Conservation (phyloP, 2,888 invertebrate species). For the Lithosia quadra region DNA sequence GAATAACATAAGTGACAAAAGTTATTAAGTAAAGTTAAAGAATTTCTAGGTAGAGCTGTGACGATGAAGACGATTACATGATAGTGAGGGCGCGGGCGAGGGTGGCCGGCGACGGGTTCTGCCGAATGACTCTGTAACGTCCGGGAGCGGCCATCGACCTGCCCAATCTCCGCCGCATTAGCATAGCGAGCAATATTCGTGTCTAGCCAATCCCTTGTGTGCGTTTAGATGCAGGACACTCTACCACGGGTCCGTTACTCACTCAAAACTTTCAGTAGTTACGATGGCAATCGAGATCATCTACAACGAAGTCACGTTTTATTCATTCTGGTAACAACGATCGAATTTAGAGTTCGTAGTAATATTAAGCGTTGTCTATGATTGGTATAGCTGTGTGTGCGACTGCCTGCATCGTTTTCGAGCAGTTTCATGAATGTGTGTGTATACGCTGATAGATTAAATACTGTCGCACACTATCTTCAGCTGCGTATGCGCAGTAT, state of each 20-base stretch:
- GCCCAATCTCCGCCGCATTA: conserved; percentile 87
- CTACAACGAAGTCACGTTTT: conserved; percentile 2
- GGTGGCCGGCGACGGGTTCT: conserved; percentile 78
- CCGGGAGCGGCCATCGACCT: conserved; percentile 87
- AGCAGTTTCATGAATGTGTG: conserved; percentile 59
- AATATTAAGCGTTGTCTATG: conserved; percentile 41
- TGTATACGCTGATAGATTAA: conserved; percentile 67
- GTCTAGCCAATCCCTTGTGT: conserved; percentile 72
- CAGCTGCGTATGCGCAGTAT: conserved; percentile 30
- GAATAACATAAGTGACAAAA: conserved; percentile 4
- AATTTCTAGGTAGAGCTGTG: conserved; percentile 37
- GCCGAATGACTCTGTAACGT: conserved; percentile 84
- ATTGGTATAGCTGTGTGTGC: conserved; percentile 48
- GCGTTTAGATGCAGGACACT: conserved; percentile 56
- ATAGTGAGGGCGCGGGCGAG: conserved; percentile 71
- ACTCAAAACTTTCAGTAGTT: conserved; percentile 25
- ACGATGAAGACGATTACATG: conserved; percentile 48
- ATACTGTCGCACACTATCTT: conserved; percentile 55
- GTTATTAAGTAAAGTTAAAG: conserved; percentile 32
- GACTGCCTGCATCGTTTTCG: conserved; percentile 60
- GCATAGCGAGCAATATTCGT: conserved; percentile 86
- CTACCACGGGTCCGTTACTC: conserved; percentile 38
- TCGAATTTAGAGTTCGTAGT: conserved; percentile 42
- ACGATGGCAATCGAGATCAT: background rate
- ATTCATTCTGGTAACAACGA: conserved; percentile 12